Conservation (phyloP, 2,113 vertebrate species). For the Rhea americana region DNA sequence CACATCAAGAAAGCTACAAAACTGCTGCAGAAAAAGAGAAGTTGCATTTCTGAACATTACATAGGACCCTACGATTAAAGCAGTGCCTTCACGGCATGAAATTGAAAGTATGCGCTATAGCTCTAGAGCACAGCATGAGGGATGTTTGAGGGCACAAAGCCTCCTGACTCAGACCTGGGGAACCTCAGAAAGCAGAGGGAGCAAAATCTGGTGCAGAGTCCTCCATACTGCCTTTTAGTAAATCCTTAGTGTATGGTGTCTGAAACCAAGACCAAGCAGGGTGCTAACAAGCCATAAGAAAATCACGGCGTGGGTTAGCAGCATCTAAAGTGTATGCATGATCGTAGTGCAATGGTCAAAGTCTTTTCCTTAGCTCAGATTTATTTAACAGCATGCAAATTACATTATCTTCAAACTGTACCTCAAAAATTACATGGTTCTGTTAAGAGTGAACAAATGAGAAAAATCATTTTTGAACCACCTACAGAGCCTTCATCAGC, state of each 20-base stretch:
- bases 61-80: background rate
- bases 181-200: background rate
- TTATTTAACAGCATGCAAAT: accelerated
- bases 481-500: background rate
- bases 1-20: background rate
- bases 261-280: background rate
- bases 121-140: background rate
- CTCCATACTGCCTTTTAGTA: background rate
- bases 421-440: background rate
- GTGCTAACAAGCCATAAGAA: background rate
- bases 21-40: background rate
- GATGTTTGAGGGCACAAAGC: background rate
- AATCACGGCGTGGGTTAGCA: background rate
- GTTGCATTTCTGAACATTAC: background rate
- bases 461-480: background rate
- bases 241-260: too few species aligned
- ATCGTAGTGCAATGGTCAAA: background rate
- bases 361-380: background rate
- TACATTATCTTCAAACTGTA: background rate
- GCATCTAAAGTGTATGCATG: accelerated
- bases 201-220: background rate
- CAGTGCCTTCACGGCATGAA: background rate
- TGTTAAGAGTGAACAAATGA: background rate
- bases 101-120: background rate
- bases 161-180: background rate